phyloP scores from a whole-genome alignment of 2,113 vertebrate genomes.

The Eulemur rufifrons region DNA sequence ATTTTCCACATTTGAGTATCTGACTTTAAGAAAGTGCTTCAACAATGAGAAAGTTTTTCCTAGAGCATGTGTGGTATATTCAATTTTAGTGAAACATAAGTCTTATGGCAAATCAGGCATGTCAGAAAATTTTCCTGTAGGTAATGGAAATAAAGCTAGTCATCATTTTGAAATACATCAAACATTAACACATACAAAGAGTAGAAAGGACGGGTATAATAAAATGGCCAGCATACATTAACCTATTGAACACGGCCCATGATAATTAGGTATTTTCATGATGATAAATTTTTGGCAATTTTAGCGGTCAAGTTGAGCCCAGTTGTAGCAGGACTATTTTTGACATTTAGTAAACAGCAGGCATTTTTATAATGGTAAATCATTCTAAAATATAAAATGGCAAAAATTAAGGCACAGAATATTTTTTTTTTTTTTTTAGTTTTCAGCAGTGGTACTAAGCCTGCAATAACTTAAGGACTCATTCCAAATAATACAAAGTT shows the following conservation, averaged over 20 bases:
- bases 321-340: conserved; percentile 47
- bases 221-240: conserved; percentile 44
- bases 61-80: conserved; percentile 48
- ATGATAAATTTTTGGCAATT: conserved; percentile 35
- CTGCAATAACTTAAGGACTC: not conserved
- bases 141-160: conserved; percentile 58
- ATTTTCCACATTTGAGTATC: not conserved
- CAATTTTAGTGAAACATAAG: conserved; percentile 68
- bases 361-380: conserved; percentile 64
- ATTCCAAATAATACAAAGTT: not conserved
- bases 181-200: conserved; percentile 55
- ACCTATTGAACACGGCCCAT: not conserved
- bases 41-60: conserved; percentile 55
- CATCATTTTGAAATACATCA: conserved; percentile 69
- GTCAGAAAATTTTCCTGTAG: conserved; percentile 65
- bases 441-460: not conserved
- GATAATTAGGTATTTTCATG: conserved; percentile 39
- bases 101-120: conserved; percentile 65
- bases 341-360: conserved; percentile 50
- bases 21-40: conserved; percentile 29
- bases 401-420: not conserved
- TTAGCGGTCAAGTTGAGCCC: conserved; percentile 47
- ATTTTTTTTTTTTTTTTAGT: too few relatives aligned
- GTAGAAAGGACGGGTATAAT: not conserved
- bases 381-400: conserved; percentile 38